Base-by-base conservation (phyloP, 2,797 vertebrate species). In the Cyclura pinguis region DNA sequence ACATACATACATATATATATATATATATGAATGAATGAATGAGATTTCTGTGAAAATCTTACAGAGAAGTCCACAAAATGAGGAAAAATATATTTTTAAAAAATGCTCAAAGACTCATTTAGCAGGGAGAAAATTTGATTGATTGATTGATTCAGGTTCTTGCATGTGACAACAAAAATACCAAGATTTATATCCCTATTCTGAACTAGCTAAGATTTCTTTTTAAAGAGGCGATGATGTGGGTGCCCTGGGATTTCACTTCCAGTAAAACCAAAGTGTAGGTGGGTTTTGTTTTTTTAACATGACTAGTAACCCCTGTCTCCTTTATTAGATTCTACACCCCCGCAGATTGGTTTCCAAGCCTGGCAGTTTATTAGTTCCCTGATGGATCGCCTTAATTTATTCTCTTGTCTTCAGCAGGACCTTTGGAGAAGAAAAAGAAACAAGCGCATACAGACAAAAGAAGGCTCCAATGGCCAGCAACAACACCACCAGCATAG, bases 401-500 rank as follows among this genome's bases (percentile, higher is more conserved):
- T 62, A 47, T 84, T 86, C 57, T 14, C 86, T 92, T 90, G 64
- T 85, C 81, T 92, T 95, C 85, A 50, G 0, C 93, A 97, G 97
- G 73, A 91, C 74, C 0, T 4, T 92, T 87, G 64, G 77, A 87
- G 35, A 82, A 22, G 10, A 13, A 42, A 86, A 91, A 92, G 84
- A 2, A 64, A 32, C 72, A 32, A 55, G 3, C 32, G 3, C 14
- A 8, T 24, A 10, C 7, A 1, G 4, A 0, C 9, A 20, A 72
- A 47, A 38, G 89, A 88, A 92, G 91, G 67, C 32, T 88, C 96
- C 90, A 84, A 99, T 99, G 99, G 99, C 99, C 94, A 99, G 98
- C 97, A 99, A 99, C 98, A 99, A 99, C 96, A 99, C 98, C 7
- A 98, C 99, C 95, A 98, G 98, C 97, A 99, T 98, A 93, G 98